Base-by-base conservation (phyloP, 2,113 vertebrate genomes). In the Bambusicola thoracicus region DNA sequence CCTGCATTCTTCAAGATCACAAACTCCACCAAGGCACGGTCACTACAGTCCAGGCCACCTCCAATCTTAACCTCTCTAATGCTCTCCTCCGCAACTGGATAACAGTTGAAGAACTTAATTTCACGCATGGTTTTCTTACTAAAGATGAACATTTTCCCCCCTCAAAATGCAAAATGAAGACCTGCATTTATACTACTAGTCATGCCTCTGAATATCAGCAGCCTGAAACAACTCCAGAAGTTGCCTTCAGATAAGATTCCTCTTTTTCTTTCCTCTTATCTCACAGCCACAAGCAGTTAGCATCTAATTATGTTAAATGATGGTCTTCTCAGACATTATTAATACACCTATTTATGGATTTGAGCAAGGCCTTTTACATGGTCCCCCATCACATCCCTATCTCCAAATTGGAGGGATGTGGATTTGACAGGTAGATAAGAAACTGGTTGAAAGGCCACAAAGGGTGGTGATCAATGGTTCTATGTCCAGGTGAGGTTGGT, bases 251-350 rank as follows among this genome's bases (percentile, higher is more conserved):
- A 73, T 0, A 1, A 55, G 5, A 14, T 2, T 2, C 1, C 15
- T 41, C 30, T 58, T 66, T 8, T 40, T 40, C 38, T 80, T 68
- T 51, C 27, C 93, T 56, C 13, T 53, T 5, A 65, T 29, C 17
- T 19, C 17, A 18, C 0, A 6, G 41, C 5, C 22, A 56, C 0
- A 0, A 43, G 14, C 44, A 75, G n/a, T 12, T 29, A 44, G 3
- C 13, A 3, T 18, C 34, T 29, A 29, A 68, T 2, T 3, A 5
- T 46, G 75, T 4, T 9, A 38, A 70, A 7, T 5, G 8, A 19
- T 6, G 1, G 0, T 4, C 22, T 62, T 40, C 73, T 63, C 13
- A 36, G 5, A 34, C 4, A 0, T 4, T 29, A 55, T 78, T 49
- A 58, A 46, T 10, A 32, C 1, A 34, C 15, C 55, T 44, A 44